These are phyloP conservation scores for Ligdia adustata DNA, from an alignment of 2,888 invertebrate genomes.

Conservation along the genomic window DNA sequence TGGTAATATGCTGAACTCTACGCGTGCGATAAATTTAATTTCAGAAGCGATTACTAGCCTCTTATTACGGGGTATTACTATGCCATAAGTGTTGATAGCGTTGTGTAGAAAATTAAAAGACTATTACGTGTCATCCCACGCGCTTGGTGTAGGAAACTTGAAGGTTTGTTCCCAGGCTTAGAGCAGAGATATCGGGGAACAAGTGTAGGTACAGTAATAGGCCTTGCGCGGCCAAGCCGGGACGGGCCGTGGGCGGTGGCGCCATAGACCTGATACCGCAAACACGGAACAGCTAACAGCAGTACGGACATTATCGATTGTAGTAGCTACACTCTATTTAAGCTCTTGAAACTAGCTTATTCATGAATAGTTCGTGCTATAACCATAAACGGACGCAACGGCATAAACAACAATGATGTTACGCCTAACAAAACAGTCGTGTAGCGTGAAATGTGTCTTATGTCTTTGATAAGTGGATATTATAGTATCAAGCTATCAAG, in stretches of 20 bases:
- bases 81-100: slow-evolving; percentile 62
- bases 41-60: slow-evolving; percentile 57
- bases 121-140: slow-evolving; percentile 74
- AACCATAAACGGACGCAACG: too few species aligned
- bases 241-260: slow-evolving; percentile 58
- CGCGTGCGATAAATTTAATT: slow-evolving; percentile 44
- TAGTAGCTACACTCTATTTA: neutral
- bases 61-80: slow-evolving; percentile 59
- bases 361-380: too few species aligned
- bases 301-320: slow-evolving; percentile 11
- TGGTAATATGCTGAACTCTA: slow-evolving; percentile 26
- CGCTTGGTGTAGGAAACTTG: slow-evolving; percentile 53
- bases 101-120: slow-evolving; percentile 77
- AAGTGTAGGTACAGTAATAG: slow-evolving; percentile 53
- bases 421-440: too few species aligned
- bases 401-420: too few species aligned
- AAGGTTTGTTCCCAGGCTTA: slow-evolving; percentile 59
- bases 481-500: too few species aligned
- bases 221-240: slow-evolving; percentile 47
- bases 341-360: too few species aligned
- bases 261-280: slow-evolving; percentile 49
- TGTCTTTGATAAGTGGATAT: too few species aligned
- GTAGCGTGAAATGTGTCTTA: too few species aligned
- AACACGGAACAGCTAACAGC: neutral
- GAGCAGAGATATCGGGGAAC: slow-evolving; percentile 43